Evolutionary conservation across 2,888 invertebrate genomes (phyloP).

Genomic region (Lumbricus terrestris): DNA sequence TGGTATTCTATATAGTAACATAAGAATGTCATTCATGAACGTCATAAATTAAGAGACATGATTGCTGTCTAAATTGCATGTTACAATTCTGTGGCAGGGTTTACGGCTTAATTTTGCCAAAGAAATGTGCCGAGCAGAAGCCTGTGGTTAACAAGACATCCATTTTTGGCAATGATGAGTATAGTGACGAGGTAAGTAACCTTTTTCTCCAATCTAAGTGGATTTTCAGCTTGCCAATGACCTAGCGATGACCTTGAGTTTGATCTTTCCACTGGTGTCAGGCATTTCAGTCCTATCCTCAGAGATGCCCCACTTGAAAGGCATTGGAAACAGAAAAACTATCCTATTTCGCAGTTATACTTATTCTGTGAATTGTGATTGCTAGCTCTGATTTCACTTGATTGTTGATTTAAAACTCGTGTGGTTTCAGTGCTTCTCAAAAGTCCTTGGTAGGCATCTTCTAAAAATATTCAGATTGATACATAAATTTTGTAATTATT

Average conservation of each 20-base stretch:
- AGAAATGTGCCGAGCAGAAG: neutral
- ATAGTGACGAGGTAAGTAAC: slow-evolving; percentile 17
- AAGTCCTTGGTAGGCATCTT: too few species aligned
- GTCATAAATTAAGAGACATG: neutral
- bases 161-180: slow-evolving; percentile 18
- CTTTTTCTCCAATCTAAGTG: too few species aligned
- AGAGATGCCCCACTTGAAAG: neutral
- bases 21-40: neutral
- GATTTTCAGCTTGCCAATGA: too few species aligned
- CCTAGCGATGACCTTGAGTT: neutral
- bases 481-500: too few species aligned
- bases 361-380: too few species aligned
- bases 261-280: neutral
- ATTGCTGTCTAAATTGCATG: neutral
- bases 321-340: too few species aligned
- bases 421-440: too few species aligned
- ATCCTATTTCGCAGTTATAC: too few species aligned
- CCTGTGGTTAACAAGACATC: neutral
- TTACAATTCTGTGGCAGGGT: neutral
- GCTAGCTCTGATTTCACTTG: too few species aligned
- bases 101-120: slow-evolving; percentile 10
- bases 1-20: neutral
- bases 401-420: too few species aligned
- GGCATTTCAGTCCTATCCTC: neutral
- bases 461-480: too few species aligned